Evolutionary conservation across 2,797 vertebrate genomes (phyloP).

Genomic region (Poliocrania exsul): DNA sequence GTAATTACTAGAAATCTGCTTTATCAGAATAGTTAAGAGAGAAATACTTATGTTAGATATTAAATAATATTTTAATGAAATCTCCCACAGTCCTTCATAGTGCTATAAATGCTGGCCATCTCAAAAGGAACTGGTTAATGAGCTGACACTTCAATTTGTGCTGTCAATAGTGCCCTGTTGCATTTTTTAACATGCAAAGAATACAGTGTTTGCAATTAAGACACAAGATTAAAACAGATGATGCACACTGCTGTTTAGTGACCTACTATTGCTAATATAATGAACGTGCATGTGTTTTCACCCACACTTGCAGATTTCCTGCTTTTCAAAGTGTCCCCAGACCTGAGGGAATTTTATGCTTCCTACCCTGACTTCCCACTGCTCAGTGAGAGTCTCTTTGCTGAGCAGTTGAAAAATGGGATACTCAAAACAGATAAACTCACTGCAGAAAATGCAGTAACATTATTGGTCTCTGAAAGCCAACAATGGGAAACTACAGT

Average conservation of each 20-base stretch:
- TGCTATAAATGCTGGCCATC: background rate
- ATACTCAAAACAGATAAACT: background rate
- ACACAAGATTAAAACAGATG: background rate
- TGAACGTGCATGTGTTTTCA: background rate
- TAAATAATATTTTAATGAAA: background rate
- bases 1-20: background rate
- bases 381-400: background rate
- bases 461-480: background rate
- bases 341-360: background rate
- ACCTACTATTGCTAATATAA: background rate
- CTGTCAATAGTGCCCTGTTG: background rate
- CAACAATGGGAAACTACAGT: background rate
- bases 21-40: background rate
- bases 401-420: background rate
- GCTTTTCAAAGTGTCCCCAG: background rate
- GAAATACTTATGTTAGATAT: background rate
- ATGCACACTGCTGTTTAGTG: background rate
- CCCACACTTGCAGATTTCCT: background rate
- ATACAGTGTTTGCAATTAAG: background rate
- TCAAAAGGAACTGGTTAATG: background rate
- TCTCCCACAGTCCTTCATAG: background rate
- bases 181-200: background rate
- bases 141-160: background rate
- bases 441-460: background rate
- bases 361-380: background rate